phyloP scores from a whole-genome alignment of 2,888 invertebrate genomes.

The Nemoura dubitans region DNA sequence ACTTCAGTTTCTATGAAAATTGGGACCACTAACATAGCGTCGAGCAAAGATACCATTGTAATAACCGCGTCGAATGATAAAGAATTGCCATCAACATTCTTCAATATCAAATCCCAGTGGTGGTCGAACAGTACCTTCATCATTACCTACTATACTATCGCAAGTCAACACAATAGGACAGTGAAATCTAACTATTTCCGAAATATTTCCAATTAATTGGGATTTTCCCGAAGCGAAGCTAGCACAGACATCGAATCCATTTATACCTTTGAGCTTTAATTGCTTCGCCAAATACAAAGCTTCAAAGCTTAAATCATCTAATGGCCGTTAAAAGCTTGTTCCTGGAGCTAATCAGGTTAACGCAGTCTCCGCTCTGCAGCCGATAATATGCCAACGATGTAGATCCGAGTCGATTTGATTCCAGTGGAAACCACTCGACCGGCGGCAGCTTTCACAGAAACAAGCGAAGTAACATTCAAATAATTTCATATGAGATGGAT shows the following conservation, averaged over 20 bases:
- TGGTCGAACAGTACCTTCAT: no score
- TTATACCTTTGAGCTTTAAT: background rate
- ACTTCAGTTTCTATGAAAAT: background rate
- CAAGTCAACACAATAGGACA: background rate
- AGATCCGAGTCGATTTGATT: background rate
- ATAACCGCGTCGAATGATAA: background rate
- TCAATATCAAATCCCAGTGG: no score
- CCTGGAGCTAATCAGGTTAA: background rate
- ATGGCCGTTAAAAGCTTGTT: slow-evolving; percentile 8
- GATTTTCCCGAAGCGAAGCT: background rate
- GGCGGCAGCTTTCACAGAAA: background rate
- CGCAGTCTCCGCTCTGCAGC: background rate
- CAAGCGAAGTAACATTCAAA: background rate
- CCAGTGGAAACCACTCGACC: background rate
- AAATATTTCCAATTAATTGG: background rate
- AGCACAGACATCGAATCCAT: background rate
- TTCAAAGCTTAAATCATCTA: slow-evolving; percentile 21
- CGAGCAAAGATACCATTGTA: no score
- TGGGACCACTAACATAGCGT: no score
- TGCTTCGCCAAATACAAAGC: slow-evolving; percentile 15
- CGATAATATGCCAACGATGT: background rate
- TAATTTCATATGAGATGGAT: background rate
- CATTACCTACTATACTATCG: background rate
- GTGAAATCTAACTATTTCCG: background rate
- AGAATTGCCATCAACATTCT: no score